Conservation (phyloP, 2,888 invertebrate genomes). For the Tipula confusa region DNA sequence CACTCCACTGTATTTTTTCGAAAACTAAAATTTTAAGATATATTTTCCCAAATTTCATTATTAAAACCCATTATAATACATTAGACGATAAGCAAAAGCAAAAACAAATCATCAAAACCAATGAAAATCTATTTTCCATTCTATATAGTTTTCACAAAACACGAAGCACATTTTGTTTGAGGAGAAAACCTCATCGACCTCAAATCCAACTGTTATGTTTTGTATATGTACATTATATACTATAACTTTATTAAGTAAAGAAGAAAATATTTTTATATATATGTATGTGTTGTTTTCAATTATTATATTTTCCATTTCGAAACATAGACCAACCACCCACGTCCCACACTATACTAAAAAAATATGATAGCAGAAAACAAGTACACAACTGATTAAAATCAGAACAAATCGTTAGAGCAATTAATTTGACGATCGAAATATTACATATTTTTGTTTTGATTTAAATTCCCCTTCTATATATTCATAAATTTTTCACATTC, state of each 20-base stretch:
- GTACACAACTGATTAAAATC: slow-evolving; percentile 30
- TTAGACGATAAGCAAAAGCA: not conserved
- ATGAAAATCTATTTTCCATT: slow-evolving; percentile 3
- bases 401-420: slow-evolving; percentile 36
- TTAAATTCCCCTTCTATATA: not conserved
- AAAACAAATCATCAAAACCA: not conserved
- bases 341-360: too few relatives aligned
- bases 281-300: not conserved
- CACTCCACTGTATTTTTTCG: too few relatives aligned
- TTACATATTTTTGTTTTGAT: not conserved
- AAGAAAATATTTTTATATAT: too few relatives aligned
- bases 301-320: slow-evolving; percentile 4
- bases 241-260: not conserved
- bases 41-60: too few relatives aligned
- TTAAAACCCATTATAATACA: not conserved
- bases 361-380: not conserved
- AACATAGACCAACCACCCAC: not conserved
- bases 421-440: slow-evolving; percentile 32
- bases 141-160: not conserved
- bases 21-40: too few relatives aligned
- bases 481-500: too few relatives aligned
- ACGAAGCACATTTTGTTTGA: not conserved
- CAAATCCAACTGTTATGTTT: not conserved
- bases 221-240: not conserved
- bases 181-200: not conserved